Base-by-base conservation (phyloP, 1,140 invertebrate species). In the Aphaenogaster ashmeadi region DNA sequence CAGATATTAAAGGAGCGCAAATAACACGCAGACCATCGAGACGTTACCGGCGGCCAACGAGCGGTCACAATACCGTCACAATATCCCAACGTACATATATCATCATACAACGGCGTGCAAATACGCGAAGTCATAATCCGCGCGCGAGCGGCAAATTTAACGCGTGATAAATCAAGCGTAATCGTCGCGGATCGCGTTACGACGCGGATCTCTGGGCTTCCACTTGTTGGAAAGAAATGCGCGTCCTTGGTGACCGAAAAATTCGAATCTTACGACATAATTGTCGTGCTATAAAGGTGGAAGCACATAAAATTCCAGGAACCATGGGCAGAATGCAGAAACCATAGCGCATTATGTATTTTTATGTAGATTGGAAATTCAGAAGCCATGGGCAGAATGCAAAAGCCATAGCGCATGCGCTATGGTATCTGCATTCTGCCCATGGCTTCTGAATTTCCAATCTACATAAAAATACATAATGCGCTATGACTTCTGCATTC, bases 1-100 rank as follows among this genome's bases (percentile, higher is more conserved):
- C 13, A 18, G 13, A 50, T 60, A 75, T 58, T 62, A 62, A 60
- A 60, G 13, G 11, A 75, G 50, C 67, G 69, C 41, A 84, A 84
- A 84, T 75, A 84, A 84, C 56, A 27, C 15, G 33, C 13, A 15
- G 18, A 36, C 41, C 11, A 33, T 47, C 67, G 27, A 50, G 38
- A 50, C 18, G 27, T 47, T 27, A 41, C 11, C 44, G 11, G 41
- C 27, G 52, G 11, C 8, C 2, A 60, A 36, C 52, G 11, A 41
- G 13, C 77, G 62, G 8, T 27, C 38, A 44, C 64, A 67, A 67
- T 44, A n/a, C 64, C 36, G 21, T 47, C 4, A 6, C 75, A 18
- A 78, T 62, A 47, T 44, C 41, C 13, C 66, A 3, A n/a, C 41
- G 41, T 41, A 13, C 41, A 69, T 27, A 18, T 47, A 69, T 44